A percentile compares a stretch with the other conserved stretches of the same genome.
These are phyloP conservation scores for Lethocerus indicus DNA, from an alignment of 1,140 invertebrate genomes.

Conservation along the genomic window DNA sequence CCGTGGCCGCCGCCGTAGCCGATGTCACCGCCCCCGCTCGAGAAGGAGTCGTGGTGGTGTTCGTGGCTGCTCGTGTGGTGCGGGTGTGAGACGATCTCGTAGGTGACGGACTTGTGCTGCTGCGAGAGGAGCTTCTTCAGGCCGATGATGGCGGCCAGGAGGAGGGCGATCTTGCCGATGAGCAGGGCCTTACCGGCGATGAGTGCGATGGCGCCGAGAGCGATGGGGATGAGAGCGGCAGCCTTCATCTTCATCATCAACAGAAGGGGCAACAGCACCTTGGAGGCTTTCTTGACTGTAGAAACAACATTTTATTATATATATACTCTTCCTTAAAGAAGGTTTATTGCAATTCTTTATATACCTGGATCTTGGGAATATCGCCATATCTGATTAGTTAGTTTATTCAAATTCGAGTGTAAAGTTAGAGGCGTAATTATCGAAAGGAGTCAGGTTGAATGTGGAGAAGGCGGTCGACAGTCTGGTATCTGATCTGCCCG, in stretches of 20 bases:
- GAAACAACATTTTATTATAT: too few relatives aligned
- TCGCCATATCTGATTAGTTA: too few relatives aligned
- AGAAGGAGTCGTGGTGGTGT: slow-evolving; percentile 29
- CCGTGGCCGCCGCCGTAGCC: slow-evolving; percentile 15
- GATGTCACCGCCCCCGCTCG: slow-evolving; percentile 23
- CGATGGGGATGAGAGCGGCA: slow-evolving; percentile 53
- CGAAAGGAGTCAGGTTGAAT: too few relatives aligned
- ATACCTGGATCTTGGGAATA: too few relatives aligned
- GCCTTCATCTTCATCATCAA: slow-evolving; percentile 57
- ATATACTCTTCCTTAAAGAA: too few relatives aligned
- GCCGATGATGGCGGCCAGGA: slow-evolving; percentile 62
- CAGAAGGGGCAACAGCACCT: slow-evolving; percentile 57
- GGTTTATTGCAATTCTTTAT: too few relatives aligned
- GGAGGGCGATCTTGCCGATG: slow-evolving; percentile 65
- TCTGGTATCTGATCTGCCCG: too few relatives aligned
- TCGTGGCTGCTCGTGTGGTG: slow-evolving; percentile 47
- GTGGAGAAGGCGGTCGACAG: too few relatives aligned
- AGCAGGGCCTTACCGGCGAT: slow-evolving; percentile 70
- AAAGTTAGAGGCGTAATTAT: too few relatives aligned
- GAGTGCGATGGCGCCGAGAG: slow-evolving; percentile 58
- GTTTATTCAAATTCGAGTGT: too few relatives aligned
- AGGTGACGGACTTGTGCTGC: slow-evolving; percentile 64
- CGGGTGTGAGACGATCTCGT: slow-evolving; percentile 67
- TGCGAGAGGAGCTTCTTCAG: slow-evolving; percentile 54
- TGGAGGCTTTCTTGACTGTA: slow-evolving; percentile 47